Evolutionary conservation across 2,797 vertebrate species (phyloP).

Genomic region (Chelon labrosus): DNA sequence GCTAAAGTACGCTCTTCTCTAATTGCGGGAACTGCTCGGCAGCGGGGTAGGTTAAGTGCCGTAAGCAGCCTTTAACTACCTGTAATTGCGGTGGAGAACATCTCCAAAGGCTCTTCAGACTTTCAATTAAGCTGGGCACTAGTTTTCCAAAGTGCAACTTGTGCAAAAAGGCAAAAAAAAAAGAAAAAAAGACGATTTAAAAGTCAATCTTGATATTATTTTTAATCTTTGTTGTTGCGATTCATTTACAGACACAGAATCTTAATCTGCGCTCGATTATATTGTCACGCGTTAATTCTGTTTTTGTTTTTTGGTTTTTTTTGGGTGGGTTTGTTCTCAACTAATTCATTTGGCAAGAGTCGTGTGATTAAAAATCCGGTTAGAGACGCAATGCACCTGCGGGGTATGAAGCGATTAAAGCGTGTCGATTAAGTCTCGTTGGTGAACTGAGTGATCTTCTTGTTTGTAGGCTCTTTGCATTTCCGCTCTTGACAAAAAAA

Average conservation of each 20-base stretch:
- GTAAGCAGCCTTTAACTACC: constrained; percentile 16
- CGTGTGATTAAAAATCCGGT: constrained; percentile 45
- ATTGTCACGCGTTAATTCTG: constrained; percentile 19
- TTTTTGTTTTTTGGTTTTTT: constrained; percentile 4
- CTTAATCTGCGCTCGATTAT: constrained; percentile 38
- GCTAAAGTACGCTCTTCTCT: neutral
- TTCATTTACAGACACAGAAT: constrained; percentile 33
- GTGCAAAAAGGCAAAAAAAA: neutral
- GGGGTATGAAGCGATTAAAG: constrained; percentile 55
- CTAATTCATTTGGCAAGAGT: constrained; percentile 57
- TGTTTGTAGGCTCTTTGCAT: constrained; percentile 17
- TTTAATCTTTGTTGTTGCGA: constrained; percentile 19
- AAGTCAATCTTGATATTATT: constrained; percentile 1
- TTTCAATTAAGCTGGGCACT: neutral
- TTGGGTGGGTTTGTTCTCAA: constrained; percentile 25
- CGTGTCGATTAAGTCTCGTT: constrained; percentile 42
- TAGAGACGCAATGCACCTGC: constrained; percentile 35
- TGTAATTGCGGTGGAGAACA: constrained; percentile 36
- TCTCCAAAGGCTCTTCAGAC: constrained; percentile 9
- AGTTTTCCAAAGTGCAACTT: neutral
- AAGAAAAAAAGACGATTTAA: neutral
- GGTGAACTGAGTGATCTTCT: constrained; percentile 11
- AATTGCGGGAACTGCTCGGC: constrained; percentile 23
- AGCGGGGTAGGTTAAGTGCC: constrained; percentile 20
- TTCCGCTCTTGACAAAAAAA: constrained; percentile 8